A percentile compares a stretch with the other conserved stretches of the same genome.
Evolutionary conservation across 2,797 vertebrate genomes (phyloP).

Genomic region (Sebastes itinus): DNA sequence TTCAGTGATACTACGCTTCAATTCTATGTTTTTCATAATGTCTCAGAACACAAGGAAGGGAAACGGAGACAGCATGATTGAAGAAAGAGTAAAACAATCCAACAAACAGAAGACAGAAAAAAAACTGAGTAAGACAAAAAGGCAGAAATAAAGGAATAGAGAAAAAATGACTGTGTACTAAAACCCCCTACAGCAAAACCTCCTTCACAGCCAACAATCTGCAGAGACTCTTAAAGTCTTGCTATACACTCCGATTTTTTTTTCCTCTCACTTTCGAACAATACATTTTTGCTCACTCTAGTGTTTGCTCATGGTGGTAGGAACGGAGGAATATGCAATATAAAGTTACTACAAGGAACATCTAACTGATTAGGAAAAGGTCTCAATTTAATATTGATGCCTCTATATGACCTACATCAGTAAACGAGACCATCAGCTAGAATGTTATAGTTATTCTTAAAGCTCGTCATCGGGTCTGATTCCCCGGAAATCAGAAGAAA

Average conservation of each 20-base stretch:
- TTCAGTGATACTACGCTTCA: neutral
- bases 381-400: too few species aligned
- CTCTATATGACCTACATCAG: too few species aligned
- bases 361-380: neutral
- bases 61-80: neutral
- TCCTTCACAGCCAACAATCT: slow-evolving; percentile 9
- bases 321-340: neutral
- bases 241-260: neutral
- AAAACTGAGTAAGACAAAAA: neutral
- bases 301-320: neutral
- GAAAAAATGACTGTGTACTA: neutral
- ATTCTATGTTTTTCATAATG: neutral
- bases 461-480: too few species aligned
- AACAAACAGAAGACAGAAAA: neutral
- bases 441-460: too few species aligned
- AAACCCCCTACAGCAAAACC: slow-evolving; percentile 3
- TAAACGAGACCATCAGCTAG: too few species aligned
- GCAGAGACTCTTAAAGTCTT: neutral
- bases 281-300: neutral
- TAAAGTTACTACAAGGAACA: neutral
- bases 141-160: neutral
- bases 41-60: neutral
- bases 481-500: too few species aligned
- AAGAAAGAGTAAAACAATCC: neutral
- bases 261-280: neutral